Conservation (phyloP, 2,797 vertebrate species). For the Meda fulgida region DNA sequence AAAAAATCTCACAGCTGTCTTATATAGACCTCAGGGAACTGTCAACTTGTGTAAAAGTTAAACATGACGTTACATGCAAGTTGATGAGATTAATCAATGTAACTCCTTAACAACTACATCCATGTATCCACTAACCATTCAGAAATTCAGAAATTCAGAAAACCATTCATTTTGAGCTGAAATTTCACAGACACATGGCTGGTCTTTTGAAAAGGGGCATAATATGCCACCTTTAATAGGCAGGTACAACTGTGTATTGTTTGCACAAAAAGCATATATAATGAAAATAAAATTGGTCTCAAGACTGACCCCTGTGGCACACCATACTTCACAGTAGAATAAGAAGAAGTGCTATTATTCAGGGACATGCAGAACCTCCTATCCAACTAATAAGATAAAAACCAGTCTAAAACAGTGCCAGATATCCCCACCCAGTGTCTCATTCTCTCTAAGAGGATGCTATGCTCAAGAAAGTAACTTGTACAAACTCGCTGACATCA, state of each 20-base stretch:
- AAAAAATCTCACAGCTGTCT: no score
- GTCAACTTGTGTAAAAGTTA: no score
- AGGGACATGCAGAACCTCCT: background rate
- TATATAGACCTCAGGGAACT: no score
- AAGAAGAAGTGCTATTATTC: background rate
- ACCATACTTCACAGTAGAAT: background rate
- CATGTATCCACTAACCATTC: no score
- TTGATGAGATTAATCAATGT: no score
- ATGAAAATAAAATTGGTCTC: background rate
- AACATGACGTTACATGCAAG: no score
- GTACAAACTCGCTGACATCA: background rate
- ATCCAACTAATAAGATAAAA: background rate
- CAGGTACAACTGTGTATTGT: background rate
- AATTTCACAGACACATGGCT: no score
- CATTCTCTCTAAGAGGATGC: background rate
- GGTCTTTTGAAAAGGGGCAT: no score
- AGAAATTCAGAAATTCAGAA: no score
- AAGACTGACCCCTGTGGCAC: background rate
- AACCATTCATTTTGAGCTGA: no score
- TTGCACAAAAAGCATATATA: background rate
- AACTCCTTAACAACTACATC: no score
- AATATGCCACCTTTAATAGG: background rate
- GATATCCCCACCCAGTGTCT: no score
- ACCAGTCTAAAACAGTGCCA: background rate
- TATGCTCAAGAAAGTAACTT: background rate